Base-by-base conservation (phyloP, 2,797 vertebrate species). In the Gymnocypris eckloni region DNA sequence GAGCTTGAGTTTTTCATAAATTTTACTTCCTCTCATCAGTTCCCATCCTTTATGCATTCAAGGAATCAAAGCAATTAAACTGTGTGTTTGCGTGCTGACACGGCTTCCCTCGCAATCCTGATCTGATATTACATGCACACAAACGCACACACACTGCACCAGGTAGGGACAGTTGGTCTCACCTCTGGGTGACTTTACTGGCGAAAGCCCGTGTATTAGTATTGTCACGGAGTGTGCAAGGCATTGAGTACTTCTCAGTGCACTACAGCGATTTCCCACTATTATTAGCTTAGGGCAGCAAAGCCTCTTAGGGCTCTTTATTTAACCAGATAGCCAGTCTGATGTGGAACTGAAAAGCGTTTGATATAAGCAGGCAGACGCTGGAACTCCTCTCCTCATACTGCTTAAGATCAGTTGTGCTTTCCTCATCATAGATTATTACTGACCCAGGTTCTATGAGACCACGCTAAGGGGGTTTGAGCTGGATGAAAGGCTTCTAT, bases 301-400 rank as follows among this genome's bases (percentile, higher is more conserved):
- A 96, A 96, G 94, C 95, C 92, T 95, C 95, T 96, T 96, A 95
- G 83, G 92, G 92, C 92, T 94, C 94, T 94, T 94, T 94, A 95
- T 95, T 95, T 96, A 95, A 96, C 94, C 90, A 92, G 94, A 95
- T 95, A 92, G 94, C 87, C 92, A 88, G 91, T 93, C 90, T 94
- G 92, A 95, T 94, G 92, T 93, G 93, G 87, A 93, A 87, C 90
- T 92, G 83, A 91, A 89, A 92, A 89, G 92, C 83, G 87, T 89
- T 90, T 91, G 92, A 77, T 78, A 64, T 75, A 88, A 90, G 90
- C 87, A 91, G 88, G 90, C 87, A 83, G 66, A 80, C 85, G 87
- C 59, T 84, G 87, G 81, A 48, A 88, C 86, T 81, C 79, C 76
- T 86, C 41, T 43, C 52, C 39, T 73, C 54, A 72, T 80, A 43